These are phyloP conservation scores for Alethe castanea DNA, from an alignment of 2,113 vertebrate species.

Conservation along the genomic window DNA sequence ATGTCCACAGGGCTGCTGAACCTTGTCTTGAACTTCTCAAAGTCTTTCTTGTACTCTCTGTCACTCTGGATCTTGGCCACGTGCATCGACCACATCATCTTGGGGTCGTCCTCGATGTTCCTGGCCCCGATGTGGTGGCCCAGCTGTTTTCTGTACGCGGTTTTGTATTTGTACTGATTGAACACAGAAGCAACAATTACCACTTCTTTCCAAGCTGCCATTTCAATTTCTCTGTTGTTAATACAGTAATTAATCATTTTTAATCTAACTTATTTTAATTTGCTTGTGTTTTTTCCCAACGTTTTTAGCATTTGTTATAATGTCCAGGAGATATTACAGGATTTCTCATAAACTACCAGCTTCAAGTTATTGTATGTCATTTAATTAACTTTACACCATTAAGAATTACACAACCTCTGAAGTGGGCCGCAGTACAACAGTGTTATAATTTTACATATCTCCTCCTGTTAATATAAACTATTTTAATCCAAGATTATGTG, in stretches of 20 bases:
- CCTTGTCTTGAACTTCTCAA: conserved; percentile 89
- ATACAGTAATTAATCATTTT: fast-evolving
- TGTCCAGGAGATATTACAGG: fast-evolving
- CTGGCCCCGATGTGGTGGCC: conserved; percentile 64
- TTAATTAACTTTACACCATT: not conserved
- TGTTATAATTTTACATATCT: not conserved
- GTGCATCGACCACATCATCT: conserved; percentile 86
- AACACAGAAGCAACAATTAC: not conserved
- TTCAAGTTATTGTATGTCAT: fast-evolving
- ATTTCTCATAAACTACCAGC: fast-evolving
- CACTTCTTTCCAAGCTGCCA: not conserved
- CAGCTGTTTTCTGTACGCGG: conserved; percentile 76
- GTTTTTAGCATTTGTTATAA: not conserved
- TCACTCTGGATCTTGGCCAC: conserved; percentile 88
- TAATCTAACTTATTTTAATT: fast-evolving
- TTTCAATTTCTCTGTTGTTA: fast-evolving
- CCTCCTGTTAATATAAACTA: fast-evolving
- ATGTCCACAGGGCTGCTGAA: conserved; percentile 87
- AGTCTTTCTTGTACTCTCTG: conserved; percentile 89
- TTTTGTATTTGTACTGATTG: conserved; percentile 88
- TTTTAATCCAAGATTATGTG: not conserved
- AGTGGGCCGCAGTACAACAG: fast-evolving
- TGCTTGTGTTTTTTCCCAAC: fast-evolving
- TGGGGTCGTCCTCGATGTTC: conserved; percentile 83
- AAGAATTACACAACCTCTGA: fast-evolving